phyloP scores from a whole-genome alignment of 2,888 invertebrate genomes.

The Epinotia demarniana region DNA sequence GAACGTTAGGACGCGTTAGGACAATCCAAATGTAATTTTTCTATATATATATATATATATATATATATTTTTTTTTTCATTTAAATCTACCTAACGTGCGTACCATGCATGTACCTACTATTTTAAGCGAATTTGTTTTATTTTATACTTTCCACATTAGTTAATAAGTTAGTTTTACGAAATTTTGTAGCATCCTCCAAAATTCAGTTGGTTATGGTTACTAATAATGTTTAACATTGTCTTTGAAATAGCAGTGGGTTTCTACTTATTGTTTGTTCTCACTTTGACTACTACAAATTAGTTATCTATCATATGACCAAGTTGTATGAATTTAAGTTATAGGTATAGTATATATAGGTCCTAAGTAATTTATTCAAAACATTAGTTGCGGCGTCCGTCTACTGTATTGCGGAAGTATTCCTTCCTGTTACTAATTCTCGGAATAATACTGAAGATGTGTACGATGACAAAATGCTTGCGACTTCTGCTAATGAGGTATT shows the following conservation, averaged over 20 bases:
- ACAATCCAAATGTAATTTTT: too few relatives aligned
- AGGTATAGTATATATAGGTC: background rate
- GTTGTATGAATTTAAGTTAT: background rate
- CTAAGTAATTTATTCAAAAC: background rate
- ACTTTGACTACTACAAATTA: background rate
- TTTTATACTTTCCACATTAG: background rate
- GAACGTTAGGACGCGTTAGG: too few relatives aligned
- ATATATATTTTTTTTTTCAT: too few relatives aligned
- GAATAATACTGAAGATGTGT: conserved; percentile 3
- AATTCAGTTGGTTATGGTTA: too few relatives aligned
- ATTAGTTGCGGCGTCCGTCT: background rate
- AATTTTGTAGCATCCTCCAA: too few relatives aligned
- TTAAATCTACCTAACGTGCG: too few relatives aligned
- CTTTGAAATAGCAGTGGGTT: too few relatives aligned
- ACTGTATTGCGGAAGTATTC: conserved; percentile 1
- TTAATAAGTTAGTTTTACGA: background rate
- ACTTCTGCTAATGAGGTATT: conserved; percentile 10
- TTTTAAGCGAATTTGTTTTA: background rate
- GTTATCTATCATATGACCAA: too few relatives aligned
- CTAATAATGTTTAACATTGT: too few relatives aligned
- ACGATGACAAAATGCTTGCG: background rate
- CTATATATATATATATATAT: too few relatives aligned
- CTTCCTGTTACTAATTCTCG: conserved; percentile 6
- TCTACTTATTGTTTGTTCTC: too few relatives aligned
- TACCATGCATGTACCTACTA: background rate